phyloP scores from a whole-genome alignment of 2,888 invertebrate genomes.

The Tipula helvola region DNA sequence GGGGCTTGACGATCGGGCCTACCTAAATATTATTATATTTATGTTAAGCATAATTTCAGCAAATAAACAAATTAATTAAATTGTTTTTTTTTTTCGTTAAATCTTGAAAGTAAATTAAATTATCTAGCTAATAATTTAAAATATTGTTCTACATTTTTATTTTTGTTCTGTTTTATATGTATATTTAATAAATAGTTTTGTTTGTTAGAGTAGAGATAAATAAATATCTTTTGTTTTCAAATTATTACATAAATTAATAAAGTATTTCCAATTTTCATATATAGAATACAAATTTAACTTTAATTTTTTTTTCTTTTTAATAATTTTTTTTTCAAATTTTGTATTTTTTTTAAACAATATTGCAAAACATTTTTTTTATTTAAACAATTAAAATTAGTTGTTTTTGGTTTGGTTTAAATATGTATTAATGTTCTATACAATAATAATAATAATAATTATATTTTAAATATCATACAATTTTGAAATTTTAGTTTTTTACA shows the following conservation, averaged over 20 bases:
- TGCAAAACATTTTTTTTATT: too few relatives aligned
- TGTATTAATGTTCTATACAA: background rate
- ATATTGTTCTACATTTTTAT: background rate
- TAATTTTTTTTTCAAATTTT: background rate
- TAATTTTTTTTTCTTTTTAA: background rate
- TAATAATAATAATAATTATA: background rate
- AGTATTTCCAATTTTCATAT: background rate
- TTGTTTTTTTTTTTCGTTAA: too few relatives aligned
- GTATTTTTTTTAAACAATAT: too few relatives aligned
- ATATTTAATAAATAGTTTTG: background rate
- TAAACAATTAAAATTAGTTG: background rate
- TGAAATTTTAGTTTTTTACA: constrained; percentile 25
- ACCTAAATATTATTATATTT: background rate
- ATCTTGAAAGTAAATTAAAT: background rate
- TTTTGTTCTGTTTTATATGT: background rate
- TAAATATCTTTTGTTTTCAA: background rate
- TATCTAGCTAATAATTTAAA: background rate
- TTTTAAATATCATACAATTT: background rate
- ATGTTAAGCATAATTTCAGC: background rate
- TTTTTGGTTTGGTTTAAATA: background rate
- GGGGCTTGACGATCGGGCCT: background rate
- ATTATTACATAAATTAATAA: background rate
- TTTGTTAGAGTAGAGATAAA: background rate
- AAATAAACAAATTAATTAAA: background rate
- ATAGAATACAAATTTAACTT: background rate